Percentiles rank a stretch among this genome's conserved stretches.
Evolutionary conservation across 2,113 vertebrate genomes (phyloP).

Genomic region (Pterocles burchelli): DNA sequence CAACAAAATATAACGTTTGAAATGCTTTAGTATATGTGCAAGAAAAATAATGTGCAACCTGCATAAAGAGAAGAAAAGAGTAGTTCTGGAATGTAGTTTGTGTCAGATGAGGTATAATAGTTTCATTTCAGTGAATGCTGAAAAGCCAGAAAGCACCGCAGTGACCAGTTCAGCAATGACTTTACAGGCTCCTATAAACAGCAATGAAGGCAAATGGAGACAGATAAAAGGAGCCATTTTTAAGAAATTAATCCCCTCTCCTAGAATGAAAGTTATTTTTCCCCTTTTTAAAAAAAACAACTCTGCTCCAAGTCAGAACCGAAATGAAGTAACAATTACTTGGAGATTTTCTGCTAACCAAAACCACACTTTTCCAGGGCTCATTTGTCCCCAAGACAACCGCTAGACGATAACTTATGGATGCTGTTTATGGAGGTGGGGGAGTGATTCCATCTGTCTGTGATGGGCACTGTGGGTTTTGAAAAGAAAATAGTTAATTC

Average conservation of each 20-base stretch:
- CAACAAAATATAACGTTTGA: neutral
- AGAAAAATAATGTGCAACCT: neutral
- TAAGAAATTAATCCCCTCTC: neutral
- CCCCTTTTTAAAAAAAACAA: neutral
- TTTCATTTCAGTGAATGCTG: neutral
- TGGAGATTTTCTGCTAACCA: conserved; percentile 43
- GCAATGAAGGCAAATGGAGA: neutral
- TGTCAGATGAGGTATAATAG: neutral
- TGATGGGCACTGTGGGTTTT: neutral
- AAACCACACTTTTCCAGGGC: conserved; percentile 44
- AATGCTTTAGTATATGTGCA: neutral
- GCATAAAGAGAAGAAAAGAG: neutral
- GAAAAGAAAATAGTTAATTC: neutral
- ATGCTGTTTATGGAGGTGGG: conserved; percentile 40
- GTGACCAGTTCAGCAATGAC: neutral
- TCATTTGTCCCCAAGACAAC: conserved; percentile 35
- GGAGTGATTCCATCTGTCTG: conserved; percentile 40
- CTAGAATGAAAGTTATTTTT: neutral
- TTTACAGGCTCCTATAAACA: neutral
- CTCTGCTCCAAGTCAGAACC: neutral
- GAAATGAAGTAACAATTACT: conserved; percentile 18
- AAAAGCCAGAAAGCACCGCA: neutral
- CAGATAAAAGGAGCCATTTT: neutral
- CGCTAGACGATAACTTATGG: conserved; percentile 4
- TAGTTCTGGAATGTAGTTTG: neutral